These are phyloP conservation scores for Phanerotoma sp. DNA, from an alignment of 2,888 invertebrate genomes.

Conservation along the genomic window DNA sequence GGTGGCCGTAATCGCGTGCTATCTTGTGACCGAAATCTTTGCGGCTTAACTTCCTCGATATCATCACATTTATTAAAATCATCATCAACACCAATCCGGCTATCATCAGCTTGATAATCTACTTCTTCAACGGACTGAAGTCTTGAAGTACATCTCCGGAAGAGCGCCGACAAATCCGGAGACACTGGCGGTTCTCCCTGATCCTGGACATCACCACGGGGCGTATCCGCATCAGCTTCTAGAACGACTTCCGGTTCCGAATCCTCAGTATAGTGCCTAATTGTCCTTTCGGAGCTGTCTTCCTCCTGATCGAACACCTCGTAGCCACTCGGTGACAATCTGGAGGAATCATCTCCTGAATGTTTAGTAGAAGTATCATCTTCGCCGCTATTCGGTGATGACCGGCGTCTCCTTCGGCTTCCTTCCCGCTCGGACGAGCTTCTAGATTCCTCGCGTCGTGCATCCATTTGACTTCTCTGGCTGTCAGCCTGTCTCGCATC, in stretches of 20 bases:
- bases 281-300: conserved; percentile 32
- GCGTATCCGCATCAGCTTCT: conserved; percentile 2
- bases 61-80: conserved; percentile 24
- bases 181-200: conserved; percentile 6
- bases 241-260: conserved; percentile 16
- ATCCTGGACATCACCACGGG: conserved; percentile 22
- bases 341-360: conserved; percentile 35
- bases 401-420: conserved; percentile 16
- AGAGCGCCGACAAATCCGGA: conserved; percentile 29
- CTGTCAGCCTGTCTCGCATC: conserved; percentile 1
- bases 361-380: conserved; percentile 31
- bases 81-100: conserved; percentile 20
- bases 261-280: conserved; percentile 19
- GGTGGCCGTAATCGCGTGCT: conserved; percentile 50
- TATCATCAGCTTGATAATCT: conserved; percentile 5
- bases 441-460: background rate
- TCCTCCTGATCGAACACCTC: conserved; percentile 35
- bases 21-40: conserved; percentile 35
- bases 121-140: conserved; percentile 13
- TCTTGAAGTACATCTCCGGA: conserved; percentile 32
- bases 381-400: conserved; percentile 31
- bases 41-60: conserved; percentile 16
- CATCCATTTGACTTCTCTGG: conserved; percentile 12
- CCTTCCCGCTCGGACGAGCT: conserved; percentile 15
- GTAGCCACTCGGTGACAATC: conserved; percentile 33